Conservation (phyloP, 2,113 vertebrate species). For the Labrus mixtus region DNA sequence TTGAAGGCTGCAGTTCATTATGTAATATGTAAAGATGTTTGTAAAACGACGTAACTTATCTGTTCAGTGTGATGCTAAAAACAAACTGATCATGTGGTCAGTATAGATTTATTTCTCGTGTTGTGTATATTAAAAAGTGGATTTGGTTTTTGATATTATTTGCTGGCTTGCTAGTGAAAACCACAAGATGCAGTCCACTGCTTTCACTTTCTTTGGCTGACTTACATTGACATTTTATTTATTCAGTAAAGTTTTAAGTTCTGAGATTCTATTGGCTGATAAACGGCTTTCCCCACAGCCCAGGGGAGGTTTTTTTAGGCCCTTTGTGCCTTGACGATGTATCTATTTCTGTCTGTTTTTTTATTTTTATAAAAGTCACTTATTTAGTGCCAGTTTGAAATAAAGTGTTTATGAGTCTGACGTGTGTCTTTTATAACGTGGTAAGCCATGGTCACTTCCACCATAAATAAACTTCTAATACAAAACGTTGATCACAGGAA, state of each 20-base stretch:
- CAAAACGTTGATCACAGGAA: neutral
- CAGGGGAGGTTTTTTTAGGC: neutral
- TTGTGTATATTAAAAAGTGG: constrained; percentile 38
- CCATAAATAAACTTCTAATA: too few species aligned
- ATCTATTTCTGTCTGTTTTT: constrained; percentile 23
- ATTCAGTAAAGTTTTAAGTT: constrained; percentile 54
- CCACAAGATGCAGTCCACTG: constrained; percentile 55
- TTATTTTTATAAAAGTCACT: constrained; percentile 11
- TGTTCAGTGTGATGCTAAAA: constrained; percentile 21
- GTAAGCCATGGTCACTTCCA: neutral
- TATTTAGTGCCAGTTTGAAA: constrained; percentile 57
- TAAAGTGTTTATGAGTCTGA: constrained; percentile 47
- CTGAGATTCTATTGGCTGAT: constrained; percentile 46
- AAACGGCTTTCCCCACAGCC: constrained; percentile 15
- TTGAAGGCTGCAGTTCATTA: constrained; percentile 2
- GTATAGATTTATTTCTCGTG: constrained; percentile 8
- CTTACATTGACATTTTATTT: constrained; percentile 64
- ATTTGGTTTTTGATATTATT: constrained; percentile 34
- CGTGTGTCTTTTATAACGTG: neutral
- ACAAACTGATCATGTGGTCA: constrained; percentile 10
- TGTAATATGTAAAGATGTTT: constrained; percentile 19
- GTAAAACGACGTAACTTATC: constrained; percentile 20
- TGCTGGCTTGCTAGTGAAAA: constrained; percentile 38
- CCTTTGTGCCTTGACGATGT: constrained; percentile 25
- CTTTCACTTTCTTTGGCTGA: constrained; percentile 34